Evolutionary conservation across 2,113 vertebrate species (phyloP).

Genomic region (Stomatorhinus ivindoensis): DNA sequence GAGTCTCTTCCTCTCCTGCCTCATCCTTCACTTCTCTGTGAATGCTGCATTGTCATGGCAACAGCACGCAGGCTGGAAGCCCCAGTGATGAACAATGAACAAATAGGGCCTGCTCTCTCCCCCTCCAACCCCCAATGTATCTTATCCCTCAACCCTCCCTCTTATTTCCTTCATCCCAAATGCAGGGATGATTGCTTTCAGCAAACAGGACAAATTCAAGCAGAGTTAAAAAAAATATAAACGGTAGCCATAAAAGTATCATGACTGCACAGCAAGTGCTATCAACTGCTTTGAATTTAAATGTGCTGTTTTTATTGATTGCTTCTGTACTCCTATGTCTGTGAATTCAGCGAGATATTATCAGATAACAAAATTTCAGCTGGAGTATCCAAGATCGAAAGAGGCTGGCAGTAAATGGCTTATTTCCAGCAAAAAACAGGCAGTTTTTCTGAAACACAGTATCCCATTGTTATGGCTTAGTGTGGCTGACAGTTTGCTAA

Average conservation of each 20-base stretch:
- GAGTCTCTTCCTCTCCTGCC: constrained; percentile 26
- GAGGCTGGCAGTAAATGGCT: background rate
- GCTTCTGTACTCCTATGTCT: background rate
- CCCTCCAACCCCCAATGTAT: constrained; percentile 10
- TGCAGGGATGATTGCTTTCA: constrained; percentile 25
- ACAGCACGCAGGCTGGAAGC: constrained; percentile 27
- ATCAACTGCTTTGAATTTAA: background rate
- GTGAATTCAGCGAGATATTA: background rate
- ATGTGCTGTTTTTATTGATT: background rate
- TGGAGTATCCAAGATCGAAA: background rate
- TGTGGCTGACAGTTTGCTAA: constrained; percentile 23
- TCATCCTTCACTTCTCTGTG: constrained; percentile 20
- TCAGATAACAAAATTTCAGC: background rate
- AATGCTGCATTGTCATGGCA: constrained; percentile 35
- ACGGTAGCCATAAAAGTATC: background rate
- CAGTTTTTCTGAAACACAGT: constrained; percentile 28
- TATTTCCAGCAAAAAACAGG: constrained; percentile 15
- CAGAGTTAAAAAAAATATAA: constrained; percentile 15
- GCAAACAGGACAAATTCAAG: constrained; percentile 4
- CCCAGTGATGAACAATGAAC: constrained; percentile 34
- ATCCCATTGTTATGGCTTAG: constrained; percentile 23
- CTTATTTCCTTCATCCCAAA: constrained; percentile 8
- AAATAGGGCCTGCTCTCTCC: constrained; percentile 25
- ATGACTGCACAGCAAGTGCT: background rate
- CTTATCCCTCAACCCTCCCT: background rate